Percentiles rank a stretch among this genome's conserved stretches.
Conservation (phyloP, 2,888 invertebrate genomes). For the Mamestra brassicae region DNA sequence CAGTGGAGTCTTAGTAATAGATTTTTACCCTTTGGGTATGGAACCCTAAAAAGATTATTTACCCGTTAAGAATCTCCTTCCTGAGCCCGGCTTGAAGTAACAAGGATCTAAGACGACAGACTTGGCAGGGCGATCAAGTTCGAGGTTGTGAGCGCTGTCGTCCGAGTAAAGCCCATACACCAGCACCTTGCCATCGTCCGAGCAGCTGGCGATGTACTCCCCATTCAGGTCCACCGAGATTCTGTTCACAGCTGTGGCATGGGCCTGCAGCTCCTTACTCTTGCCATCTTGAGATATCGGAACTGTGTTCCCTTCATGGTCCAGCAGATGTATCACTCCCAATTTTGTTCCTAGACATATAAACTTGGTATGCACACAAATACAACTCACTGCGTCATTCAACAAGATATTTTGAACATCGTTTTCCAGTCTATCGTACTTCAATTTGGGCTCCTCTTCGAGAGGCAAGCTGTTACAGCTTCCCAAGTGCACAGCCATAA, state of each 20-base stretch:
- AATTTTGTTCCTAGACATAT: slow-evolving; percentile 98
- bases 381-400: slow-evolving; percentile 96
- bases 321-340: slow-evolving; percentile 97
- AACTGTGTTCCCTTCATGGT: slow-evolving; percentile 96
- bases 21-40: too few relatives aligned
- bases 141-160: slow-evolving; percentile 95
- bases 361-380: slow-evolving; percentile 98
- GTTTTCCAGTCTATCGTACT: slow-evolving; percentile 97
- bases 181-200: slow-evolving; percentile 96
- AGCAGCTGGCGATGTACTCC: slow-evolving; percentile 98
- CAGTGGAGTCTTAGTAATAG: too few relatives aligned
- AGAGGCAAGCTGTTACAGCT: slow-evolving; percentile 86
- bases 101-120: slow-evolving; percentile 96
- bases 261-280: slow-evolving; percentile 94
- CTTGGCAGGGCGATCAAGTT: slow-evolving; percentile 92
- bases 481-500: slow-evolving; percentile 85
- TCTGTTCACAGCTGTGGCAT: slow-evolving; percentile 97
- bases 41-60: slow-evolving; percentile 28
- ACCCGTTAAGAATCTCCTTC: slow-evolving; percentile 95
- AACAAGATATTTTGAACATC: slow-evolving; percentile 96
- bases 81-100: slow-evolving; percentile 94
- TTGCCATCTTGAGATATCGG: slow-evolving; percentile 90
- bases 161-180: slow-evolving; percentile 96
- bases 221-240: slow-evolving; percentile 98
- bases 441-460: slow-evolving; percentile 95